These are phyloP conservation scores for Xylota sylvarum DNA, from an alignment of 2,888 invertebrate genomes.

Conservation along the genomic window DNA sequence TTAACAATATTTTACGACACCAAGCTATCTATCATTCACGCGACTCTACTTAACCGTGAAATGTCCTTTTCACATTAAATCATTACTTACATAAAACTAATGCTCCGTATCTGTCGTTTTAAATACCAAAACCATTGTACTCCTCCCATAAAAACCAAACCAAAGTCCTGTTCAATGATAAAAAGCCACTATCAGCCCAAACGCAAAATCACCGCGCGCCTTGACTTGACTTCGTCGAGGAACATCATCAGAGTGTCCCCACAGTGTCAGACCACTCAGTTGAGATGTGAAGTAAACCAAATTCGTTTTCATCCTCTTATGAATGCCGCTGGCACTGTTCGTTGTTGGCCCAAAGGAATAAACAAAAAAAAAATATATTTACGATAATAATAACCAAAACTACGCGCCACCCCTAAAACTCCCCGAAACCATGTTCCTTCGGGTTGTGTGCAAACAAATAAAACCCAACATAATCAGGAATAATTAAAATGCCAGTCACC, in stretches of 20 bases:
- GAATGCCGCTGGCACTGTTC: slow-evolving; percentile 24
- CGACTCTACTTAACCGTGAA: slow-evolving; percentile 24
- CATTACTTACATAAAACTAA: slow-evolving; percentile 41
- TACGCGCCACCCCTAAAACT: slow-evolving; percentile 1
- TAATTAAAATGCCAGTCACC: slow-evolving; percentile 73
- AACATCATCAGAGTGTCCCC: slow-evolving; percentile 15
- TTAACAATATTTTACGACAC: slow-evolving; percentile 34
- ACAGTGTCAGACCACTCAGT: not conserved
- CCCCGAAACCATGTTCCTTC: slow-evolving; percentile 9
- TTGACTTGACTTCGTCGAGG: not conserved
- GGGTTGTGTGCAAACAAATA: slow-evolving; percentile 67
- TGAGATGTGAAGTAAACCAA: slow-evolving; percentile 31
- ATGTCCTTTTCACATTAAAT: slow-evolving; percentile 38
- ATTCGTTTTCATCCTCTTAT: slow-evolving; percentile 50
- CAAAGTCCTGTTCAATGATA: slow-evolving; percentile 40
- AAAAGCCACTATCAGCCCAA: slow-evolving; percentile 52
- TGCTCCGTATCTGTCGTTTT: slow-evolving; percentile 21
- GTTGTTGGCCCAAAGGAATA: slow-evolving; percentile 5
- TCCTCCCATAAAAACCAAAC: slow-evolving; percentile 38
- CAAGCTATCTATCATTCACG: slow-evolving; percentile 28
- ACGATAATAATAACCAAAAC: slow-evolving; percentile 49
- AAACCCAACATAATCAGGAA: slow-evolving; percentile 74
- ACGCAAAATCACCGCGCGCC: slow-evolving; percentile 46
- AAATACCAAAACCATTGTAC: slow-evolving; percentile 32
- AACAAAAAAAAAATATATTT: slow-evolving; percentile 35